Conservation (phyloP, 2,797 vertebrate genomes). For the Sebastes steindachneri region DNA sequence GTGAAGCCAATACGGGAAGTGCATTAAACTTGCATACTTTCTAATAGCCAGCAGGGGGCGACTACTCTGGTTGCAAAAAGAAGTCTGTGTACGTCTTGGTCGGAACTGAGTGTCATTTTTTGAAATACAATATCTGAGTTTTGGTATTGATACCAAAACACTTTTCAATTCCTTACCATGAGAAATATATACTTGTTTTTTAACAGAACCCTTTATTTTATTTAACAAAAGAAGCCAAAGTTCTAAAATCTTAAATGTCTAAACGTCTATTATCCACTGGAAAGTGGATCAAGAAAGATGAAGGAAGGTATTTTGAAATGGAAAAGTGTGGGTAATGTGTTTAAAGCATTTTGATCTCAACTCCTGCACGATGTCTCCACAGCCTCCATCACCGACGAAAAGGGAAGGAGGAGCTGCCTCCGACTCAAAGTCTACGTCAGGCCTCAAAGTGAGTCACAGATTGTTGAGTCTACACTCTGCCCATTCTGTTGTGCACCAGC, state of each 20-base stretch:
- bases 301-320: not conserved
- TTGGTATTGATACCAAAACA: not conserved
- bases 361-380: conserved; percentile 59
- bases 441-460: conserved; percentile 92
- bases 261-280: not conserved
- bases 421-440: conserved; percentile 97
- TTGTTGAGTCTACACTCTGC: conserved; percentile 28
- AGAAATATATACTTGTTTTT: too few species aligned
- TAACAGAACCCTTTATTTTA: too few species aligned
- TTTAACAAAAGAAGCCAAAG: not conserved
- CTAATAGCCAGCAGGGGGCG: too few species aligned
- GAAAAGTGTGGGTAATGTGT: not conserved
- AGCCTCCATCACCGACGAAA: conserved; percentile 93
- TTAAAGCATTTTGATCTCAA: conserved; percentile 14
- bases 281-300: not conserved
- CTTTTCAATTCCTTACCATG: too few species aligned
- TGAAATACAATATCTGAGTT: not conserved
- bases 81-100: not conserved
- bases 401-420: conserved; percentile 92
- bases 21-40: not conserved
- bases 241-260: not conserved
- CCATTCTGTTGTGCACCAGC: not conserved
- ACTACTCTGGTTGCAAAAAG: too few species aligned
- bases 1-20: not conserved
- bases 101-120: not conserved